These are phyloP conservation scores for Melikaiella ostensackeni DNA, from an alignment of 2,888 invertebrate genomes.

Conservation along the genomic window DNA sequence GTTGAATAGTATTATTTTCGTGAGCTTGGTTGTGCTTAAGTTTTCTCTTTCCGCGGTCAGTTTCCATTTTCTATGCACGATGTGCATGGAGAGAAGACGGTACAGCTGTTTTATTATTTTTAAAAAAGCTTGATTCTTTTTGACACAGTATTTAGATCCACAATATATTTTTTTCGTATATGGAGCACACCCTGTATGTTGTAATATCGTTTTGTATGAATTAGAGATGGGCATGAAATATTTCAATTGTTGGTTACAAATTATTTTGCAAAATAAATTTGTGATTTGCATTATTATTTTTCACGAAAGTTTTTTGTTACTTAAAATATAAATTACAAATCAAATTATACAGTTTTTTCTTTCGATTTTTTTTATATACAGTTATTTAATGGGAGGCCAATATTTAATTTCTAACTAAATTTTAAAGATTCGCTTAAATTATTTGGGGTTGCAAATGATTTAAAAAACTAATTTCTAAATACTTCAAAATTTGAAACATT, in stretches of 20 bases:
- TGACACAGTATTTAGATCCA: background rate
- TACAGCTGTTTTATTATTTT: constrained; percentile 7
- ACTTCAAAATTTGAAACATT: no score
- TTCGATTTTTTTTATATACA: no score
- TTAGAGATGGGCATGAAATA: background rate
- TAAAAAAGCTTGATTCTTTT: background rate
- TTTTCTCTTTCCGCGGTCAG: constrained; percentile 2
- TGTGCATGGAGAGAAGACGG: constrained; percentile 18
- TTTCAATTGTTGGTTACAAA: background rate
- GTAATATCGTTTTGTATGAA: background rate
- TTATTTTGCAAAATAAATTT: background rate
- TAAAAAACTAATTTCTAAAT: no score
- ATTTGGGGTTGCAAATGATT: background rate
- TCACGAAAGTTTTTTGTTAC: no score
- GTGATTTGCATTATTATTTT: background rate
- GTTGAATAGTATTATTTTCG: constrained; percentile 19
- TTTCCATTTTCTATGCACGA: constrained; percentile 27
- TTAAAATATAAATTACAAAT: no score
- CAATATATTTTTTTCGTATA: background rate
- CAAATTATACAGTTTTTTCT: background rate
- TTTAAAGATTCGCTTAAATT: no score
- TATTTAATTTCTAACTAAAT: background rate
- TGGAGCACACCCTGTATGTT: background rate
- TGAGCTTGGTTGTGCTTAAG: constrained; percentile 28
- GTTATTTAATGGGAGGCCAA: background rate